Conservation (phyloP, 1,140 invertebrate genomes). For the Amyelois transitella region DNA sequence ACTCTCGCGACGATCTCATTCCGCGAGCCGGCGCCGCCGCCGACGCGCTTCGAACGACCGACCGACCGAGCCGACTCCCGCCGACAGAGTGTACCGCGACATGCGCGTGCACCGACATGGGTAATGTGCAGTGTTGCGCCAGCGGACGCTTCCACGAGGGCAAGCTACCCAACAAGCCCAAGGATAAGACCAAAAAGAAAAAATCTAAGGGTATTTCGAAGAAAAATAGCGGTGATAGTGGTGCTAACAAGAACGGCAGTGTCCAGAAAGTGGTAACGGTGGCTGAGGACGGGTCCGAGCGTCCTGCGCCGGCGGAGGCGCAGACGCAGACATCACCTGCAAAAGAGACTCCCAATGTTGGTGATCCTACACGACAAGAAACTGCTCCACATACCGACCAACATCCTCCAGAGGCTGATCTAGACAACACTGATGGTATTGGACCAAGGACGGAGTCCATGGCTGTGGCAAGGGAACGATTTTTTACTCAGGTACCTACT, state of each 20-base stretch:
- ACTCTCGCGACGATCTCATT: slow-evolving; percentile 50
- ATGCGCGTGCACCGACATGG: slow-evolving; percentile 68
- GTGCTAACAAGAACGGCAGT: slow-evolving; percentile 39
- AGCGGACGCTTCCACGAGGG: slow-evolving; percentile 56
- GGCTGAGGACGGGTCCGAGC: slow-evolving; percentile 47
- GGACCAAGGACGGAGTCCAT: slow-evolving; percentile 34
- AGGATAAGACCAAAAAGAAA: slow-evolving; percentile 39
- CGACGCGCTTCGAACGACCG: slow-evolving; percentile 70
- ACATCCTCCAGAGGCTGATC: not conserved
- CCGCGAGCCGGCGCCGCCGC: slow-evolving; percentile 66
- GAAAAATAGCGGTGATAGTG: slow-evolving; percentile 50
- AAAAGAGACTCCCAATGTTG: slow-evolving; percentile 13
- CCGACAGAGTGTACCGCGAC: slow-evolving; percentile 54
- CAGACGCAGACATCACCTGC: slow-evolving; percentile 28
- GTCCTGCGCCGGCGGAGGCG: slow-evolving; percentile 35
- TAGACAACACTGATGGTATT: not conserved
- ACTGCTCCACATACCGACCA: slow-evolving; percentile 15
- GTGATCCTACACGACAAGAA: slow-evolving; percentile 16
- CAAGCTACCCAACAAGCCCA: slow-evolving; percentile 49
- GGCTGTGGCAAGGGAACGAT: slow-evolving; percentile 57
- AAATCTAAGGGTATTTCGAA: slow-evolving; percentile 36
- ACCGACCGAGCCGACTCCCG: slow-evolving; percentile 60
- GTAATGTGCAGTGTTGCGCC: slow-evolving; percentile 73
- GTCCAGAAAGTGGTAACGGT: slow-evolving; percentile 43
- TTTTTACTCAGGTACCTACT: slow-evolving; percentile 57